Evolutionary conservation across 35 echinoderm and acorn worm species (phyloP), one percentile per base, ranked within the genome.

Genomic region (Ophioderma brevispina): DNA sequence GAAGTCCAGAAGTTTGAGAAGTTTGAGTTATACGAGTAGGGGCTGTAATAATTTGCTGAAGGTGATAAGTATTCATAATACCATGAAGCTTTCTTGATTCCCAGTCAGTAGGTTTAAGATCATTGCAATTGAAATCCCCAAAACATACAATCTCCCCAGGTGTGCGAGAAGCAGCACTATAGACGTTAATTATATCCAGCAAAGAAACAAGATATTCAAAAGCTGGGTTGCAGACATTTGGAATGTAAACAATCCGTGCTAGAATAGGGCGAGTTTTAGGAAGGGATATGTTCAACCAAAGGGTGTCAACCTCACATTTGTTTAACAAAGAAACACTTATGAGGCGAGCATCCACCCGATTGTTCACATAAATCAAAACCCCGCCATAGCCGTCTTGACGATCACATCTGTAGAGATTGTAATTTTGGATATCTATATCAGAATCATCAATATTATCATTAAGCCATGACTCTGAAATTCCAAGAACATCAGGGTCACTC

Each of bases 61-160:
- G 25, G 13, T 82, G 80, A 42, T 42, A 32, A 10, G 0, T 81
- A 21, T 31, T 36, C 30, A n/a, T n/a, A n/a, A n/a, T n/a, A n/a
- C n/a, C n/a, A n/a, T n/a, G n/a, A n/a, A n/a, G 40, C 30, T 82
- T 82, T 31, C 36, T 82, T 39, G 38, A 82, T 82, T 82, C 14
- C 80, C 80, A 82, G 8, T 43, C 39, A 28, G 28, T 82, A 23
- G 80, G 80, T 32, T 82, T 40, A 40, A 82, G 80, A 40, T 8
- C 25, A 32, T 82, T 39, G 31, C 80, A 82, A 30, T 82, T 82
- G 36, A 82, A 82, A 28, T 82, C 80, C 23, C 80, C 80, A 43
- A 82, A 30, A 28, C 80, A 82, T 13, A 43, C 33, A 11, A 82
- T 43, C 46, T 82, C 80, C 11, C 36, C 80, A 4, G 33, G 80